Evolutionary conservation across 2,888 invertebrate genomes (phyloP), one percentile per base, ranked within the genome.

Genomic region (Dryobota labecula): DNA sequence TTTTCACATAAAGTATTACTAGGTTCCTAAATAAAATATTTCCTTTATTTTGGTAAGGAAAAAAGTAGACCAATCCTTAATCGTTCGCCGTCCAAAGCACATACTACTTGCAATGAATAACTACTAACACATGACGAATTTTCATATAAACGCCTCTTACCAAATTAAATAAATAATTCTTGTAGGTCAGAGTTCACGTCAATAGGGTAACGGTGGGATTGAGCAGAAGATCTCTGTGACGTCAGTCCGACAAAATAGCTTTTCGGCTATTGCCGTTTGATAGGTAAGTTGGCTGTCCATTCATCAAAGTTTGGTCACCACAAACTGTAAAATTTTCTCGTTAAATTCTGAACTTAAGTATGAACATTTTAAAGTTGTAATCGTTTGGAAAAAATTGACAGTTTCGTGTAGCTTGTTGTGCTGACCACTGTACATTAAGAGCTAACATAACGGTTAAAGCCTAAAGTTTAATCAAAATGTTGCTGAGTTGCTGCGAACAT

Each of bases 1-100:
- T 49, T 62, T 27, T 49, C n/a, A 27, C 54, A 56, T 70, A 56
- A 56, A 72, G 61, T 69, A 47, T 60, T 54, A 15, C 2, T 51
- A 27, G 51, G 27, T 27, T 51, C 24, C 7, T 49, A n/a, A n/a
- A 54, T 56, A 47, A 47, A 72, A 61, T 54, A 61, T 47, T 54
- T 36, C 4, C 38, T 66, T 49, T 54, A 24, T 60, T 61, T 60
- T 53, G 18, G 13, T 57, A 18, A 18, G 20, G 11, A 27, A 43
- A 51, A 70, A 64, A 20, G 51, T 27, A n/a, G 54, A 8, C 1
- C 3, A 27, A 43, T 13, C n/a, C 2, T 18, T n/a, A 27, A 27
- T 41, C 9, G 9, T 27, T 27, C 18, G 9, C 5, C 18, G 18
- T 27, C 9, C 27, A 27, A 8, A 15, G 8, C 18, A 51, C 27